Conservation (phyloP, 2,888 invertebrate species). For the Ischnura elegans region DNA sequence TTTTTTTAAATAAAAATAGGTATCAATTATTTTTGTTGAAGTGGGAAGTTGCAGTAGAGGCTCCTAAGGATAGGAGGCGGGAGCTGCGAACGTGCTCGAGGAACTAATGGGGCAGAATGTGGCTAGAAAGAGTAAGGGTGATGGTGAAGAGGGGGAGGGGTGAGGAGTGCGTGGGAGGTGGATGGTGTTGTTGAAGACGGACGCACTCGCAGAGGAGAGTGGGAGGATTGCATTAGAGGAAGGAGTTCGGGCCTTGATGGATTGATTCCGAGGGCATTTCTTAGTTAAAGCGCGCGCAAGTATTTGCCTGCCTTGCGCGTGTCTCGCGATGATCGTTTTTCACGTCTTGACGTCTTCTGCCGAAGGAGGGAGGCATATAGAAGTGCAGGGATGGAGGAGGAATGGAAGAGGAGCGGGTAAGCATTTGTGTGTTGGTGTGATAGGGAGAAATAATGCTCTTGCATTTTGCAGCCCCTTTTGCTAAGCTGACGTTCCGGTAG, state of each 20-base stretch:
- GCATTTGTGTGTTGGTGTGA: not conserved
- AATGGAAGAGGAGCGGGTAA: not conserved
- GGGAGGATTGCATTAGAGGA: not conserved
- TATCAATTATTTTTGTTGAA: no score
- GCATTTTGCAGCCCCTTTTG: not conserved
- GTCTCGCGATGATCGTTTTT: conserved; percentile 33
- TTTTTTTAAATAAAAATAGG: no score
- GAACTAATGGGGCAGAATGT: conserved; percentile 14
- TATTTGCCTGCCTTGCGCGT: conserved; percentile 44
- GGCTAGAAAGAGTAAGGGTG: not conserved
- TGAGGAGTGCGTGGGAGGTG: not conserved
- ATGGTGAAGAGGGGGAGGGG: not conserved
- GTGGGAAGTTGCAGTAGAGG: no score
- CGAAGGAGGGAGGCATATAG: not conserved
- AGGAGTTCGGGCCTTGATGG: conserved; percentile 25
- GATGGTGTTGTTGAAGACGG: not conserved
- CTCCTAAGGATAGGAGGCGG: no score
- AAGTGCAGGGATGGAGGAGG: not conserved
- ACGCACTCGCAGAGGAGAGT: not conserved
- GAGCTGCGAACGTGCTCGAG: conserved; percentile 39
- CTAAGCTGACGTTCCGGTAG: no score
- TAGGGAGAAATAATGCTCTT: conserved; percentile 3
- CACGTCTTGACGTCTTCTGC: conserved; percentile 16
- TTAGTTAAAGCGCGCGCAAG: conserved; percentile 30
- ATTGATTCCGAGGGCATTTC: conserved; percentile 41